These are phyloP conservation scores for Ectobius pallidus DNA, from an alignment of 2,888 invertebrate species.

Conservation along the genomic window DNA sequence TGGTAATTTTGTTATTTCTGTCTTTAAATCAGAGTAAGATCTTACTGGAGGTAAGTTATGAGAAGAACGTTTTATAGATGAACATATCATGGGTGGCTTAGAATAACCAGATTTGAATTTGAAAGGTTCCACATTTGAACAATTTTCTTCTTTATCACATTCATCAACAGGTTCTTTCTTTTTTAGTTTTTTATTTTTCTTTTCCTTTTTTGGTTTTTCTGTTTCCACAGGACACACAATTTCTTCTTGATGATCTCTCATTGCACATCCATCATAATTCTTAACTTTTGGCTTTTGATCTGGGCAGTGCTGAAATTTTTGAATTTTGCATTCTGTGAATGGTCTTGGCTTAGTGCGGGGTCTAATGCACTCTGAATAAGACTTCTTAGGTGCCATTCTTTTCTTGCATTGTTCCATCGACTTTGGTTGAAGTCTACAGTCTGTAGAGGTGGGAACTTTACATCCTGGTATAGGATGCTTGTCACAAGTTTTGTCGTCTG, in stretches of 20 bases:
- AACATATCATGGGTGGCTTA: neutral
- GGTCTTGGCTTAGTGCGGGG: neutral
- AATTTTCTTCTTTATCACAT: neutral
- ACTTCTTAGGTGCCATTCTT: neutral
- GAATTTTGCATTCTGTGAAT: neutral
- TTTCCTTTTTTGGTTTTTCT: neutral
- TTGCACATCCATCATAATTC: neutral
- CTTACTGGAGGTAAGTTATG: neutral
- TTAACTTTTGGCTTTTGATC: neutral
- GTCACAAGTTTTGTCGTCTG: no score
- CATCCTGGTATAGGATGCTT: no score
- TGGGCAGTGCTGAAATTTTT: neutral
- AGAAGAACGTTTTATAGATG: neutral
- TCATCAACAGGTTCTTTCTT: neutral
- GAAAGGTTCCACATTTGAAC: no score
- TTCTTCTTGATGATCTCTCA: neutral
- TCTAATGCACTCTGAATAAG: slow-evolving; percentile 17
- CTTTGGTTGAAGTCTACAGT: no score
- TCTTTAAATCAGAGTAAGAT: slow-evolving; percentile 1
- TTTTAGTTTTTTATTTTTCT: neutral
- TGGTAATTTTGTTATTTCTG: neutral
- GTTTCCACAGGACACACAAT: neutral
- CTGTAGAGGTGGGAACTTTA: no score
- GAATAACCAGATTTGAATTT: neutral
- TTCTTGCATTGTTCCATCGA: no score